phyloP scores from a whole-genome alignment of 2,797 vertebrate genomes.

The Sphenodon punctatus region DNA sequence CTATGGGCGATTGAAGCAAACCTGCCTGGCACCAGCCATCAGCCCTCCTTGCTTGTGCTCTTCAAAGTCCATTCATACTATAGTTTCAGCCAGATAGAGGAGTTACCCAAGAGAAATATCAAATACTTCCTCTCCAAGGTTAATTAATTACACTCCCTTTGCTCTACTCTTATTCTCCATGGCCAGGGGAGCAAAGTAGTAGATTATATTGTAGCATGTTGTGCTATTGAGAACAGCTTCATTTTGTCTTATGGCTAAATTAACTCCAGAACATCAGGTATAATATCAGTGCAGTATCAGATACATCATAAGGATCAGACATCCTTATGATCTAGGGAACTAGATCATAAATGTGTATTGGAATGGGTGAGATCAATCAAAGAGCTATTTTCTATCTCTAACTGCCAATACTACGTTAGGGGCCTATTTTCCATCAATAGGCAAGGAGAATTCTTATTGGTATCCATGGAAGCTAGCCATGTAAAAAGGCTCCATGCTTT shows the following conservation, averaged over 20 bases:
- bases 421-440: neutral
- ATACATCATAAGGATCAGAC: too few species aligned
- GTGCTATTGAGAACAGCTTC: too few species aligned
- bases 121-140: neutral
- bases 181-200: neutral
- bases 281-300: neutral
- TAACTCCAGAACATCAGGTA: too few species aligned
- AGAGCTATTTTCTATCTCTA: neutral
- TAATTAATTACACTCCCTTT: neutral
- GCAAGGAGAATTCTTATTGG: neutral
- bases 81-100: neutral
- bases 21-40: too few species aligned
- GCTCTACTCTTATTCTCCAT: neutral
- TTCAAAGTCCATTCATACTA: neutral
- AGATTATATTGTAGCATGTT: neutral
- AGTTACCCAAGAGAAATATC: neutral
- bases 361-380: neutral
- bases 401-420: neutral
- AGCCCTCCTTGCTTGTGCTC: too few species aligned
- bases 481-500: neutral
- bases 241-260: too few species aligned
- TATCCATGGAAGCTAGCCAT: neutral
- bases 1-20: too few species aligned
- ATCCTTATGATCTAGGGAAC: neutral
- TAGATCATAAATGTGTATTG: neutral